Evolutionary conservation across 2,113 vertebrate species (phyloP).

Genomic region (Colinus virginianus): DNA sequence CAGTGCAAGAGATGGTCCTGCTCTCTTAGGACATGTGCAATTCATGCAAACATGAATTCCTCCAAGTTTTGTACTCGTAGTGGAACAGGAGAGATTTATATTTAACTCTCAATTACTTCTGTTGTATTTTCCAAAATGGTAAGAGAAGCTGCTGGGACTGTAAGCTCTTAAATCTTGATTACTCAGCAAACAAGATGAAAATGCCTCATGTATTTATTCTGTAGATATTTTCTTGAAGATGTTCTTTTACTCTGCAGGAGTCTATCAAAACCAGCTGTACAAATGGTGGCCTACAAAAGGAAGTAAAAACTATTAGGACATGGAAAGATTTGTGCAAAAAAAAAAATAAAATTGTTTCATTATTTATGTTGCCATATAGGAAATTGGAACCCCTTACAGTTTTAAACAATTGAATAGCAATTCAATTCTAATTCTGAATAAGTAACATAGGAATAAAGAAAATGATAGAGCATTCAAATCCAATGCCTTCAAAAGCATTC

Average conservation of each 20-base stretch:
- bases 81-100: neutral
- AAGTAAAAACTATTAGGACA: neutral
- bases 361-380: neutral
- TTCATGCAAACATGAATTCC: neutral
- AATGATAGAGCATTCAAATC: neutral
- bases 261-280: neutral
- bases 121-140: neutral
- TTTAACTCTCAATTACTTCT: neutral
- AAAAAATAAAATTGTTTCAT: neutral
- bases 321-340: neutral
- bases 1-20: neutral
- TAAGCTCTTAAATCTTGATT: neutral
- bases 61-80: neutral
- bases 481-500: neutral
- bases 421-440: neutral
- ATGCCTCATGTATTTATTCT: neutral
- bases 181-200: accelerated
- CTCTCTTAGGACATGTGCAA: neutral
- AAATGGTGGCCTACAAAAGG: neutral
- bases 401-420: neutral
- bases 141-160: neutral
- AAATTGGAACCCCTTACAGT: neutral
- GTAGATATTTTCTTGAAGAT: neutral
- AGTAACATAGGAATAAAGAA: neutral
- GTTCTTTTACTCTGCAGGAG: neutral